Percentiles rank a stretch among this genome's conserved stretches.
Evolutionary conservation across 2,888 invertebrate genomes (phyloP).

Genomic region (Trachelus tabidus): DNA sequence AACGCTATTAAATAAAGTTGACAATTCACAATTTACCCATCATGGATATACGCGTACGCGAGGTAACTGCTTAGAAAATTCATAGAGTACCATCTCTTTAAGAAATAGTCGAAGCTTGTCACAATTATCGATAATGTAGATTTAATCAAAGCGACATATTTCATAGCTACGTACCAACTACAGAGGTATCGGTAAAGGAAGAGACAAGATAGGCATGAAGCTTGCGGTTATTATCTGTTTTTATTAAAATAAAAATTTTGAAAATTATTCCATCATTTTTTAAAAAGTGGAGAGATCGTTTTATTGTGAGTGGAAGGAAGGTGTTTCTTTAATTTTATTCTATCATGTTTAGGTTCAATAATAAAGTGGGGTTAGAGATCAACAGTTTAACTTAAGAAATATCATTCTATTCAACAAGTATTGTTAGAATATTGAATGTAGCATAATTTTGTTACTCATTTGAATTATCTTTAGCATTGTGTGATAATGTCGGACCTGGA

Average conservation of each 20-base stretch:
- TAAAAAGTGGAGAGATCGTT: neutral
- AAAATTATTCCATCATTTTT: neutral
- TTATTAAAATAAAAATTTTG: neutral
- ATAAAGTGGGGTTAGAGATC: neutral
- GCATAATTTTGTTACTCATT: neutral
- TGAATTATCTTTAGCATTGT: neutral
- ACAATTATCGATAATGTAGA: neutral
- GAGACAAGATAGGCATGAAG: neutral
- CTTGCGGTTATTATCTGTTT: neutral
- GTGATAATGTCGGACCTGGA: slow-evolving; percentile 47
- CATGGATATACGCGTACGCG: neutral
- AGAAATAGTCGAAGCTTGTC: neutral
- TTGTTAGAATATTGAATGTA: neutral
- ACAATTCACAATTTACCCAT: neutral
- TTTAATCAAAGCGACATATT: neutral
- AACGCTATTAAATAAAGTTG: neutral
- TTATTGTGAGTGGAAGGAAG: neutral
- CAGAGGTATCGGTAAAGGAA: neutral
- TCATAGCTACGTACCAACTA: neutral
- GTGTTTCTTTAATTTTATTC: neutral
- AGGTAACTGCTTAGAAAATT: neutral
- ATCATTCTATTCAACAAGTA: neutral
- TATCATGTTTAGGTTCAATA: neutral
- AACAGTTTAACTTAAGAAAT: neutral
- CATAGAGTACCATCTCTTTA: neutral